These are phyloP conservation scores for Isoperla grammatica DNA, from an alignment of 2,888 invertebrate species.

Conservation along the genomic window DNA sequence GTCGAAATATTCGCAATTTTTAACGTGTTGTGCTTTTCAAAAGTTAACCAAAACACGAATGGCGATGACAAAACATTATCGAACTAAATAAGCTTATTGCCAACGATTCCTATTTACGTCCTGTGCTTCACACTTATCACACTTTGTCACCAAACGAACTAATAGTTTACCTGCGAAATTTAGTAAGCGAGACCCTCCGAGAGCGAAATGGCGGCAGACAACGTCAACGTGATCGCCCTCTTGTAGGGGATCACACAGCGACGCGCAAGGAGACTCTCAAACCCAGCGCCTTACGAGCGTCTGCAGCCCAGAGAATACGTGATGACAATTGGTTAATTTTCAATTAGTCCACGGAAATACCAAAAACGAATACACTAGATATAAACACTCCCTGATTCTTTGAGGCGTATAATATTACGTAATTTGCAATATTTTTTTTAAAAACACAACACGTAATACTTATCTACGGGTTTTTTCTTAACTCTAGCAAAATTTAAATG, in stretches of 20 bases:
- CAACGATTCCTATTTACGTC: not conserved
- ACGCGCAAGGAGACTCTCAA: constrained; percentile 61
- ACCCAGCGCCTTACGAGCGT: constrained; percentile 30
- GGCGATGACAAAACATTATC: not conserved
- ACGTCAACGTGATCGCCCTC: constrained; percentile 34
- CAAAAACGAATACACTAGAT: no score
- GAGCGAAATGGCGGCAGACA: constrained; percentile 63
- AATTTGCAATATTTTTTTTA: no score
- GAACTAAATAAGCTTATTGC: not conserved
- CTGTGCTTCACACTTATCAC: not conserved
- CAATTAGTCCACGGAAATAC: no score
- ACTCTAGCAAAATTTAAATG: no score
- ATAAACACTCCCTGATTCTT: no score
- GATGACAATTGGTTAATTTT: no score
- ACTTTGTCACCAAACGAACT: constrained; percentile 42
- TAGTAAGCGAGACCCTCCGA: constrained; percentile 47
- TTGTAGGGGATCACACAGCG: constrained; percentile 68
- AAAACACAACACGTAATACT: no score
- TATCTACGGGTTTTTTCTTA: no score
- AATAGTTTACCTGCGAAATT: constrained; percentile 57
- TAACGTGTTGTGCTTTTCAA: not conserved
- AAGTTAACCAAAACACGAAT: not conserved
- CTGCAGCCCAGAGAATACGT: no score
- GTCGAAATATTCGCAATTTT: constrained; percentile 10
- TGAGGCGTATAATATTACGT: no score